These are phyloP conservation scores for Lycopodina hypogea DNA, from an alignment of 37 sponge, comb jelly and placozoan species.

Conservation along the genomic window DNA sequence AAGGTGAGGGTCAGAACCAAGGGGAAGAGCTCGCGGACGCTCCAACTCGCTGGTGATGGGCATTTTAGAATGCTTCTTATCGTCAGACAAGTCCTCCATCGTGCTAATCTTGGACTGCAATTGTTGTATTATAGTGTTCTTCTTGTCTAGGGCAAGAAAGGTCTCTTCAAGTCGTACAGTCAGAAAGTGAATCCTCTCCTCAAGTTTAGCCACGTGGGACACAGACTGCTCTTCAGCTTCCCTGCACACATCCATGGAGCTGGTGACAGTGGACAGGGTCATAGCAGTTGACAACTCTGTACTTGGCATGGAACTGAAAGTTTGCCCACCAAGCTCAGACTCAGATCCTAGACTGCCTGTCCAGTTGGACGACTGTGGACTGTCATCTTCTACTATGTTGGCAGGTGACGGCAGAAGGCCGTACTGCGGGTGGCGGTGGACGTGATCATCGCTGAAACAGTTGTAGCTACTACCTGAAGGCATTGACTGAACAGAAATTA, in stretches of 20 bases:
- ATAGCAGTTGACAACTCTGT: background rate
- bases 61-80: no score
- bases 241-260: background rate
- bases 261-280: background rate
- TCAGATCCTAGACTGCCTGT: background rate
- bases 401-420: no score
- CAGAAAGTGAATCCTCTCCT: background rate
- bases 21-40: no score
- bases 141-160: background rate
- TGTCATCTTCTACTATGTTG: no score
- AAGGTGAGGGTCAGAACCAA: no score
- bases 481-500: no score
- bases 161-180: background rate
- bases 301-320: background rate
- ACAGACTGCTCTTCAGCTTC: background rate
- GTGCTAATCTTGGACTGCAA: background rate
- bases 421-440: no score
- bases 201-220: background rate
- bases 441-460: no score
- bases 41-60: no score
- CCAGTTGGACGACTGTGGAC: no score
- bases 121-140: background rate
- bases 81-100: no score
- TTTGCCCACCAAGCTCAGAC: conserved; percentile 1
- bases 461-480: no score